These are phyloP conservation scores for Phrynosoma blainvillii DNA, from an alignment of 2,113 vertebrate species.

Conservation along the genomic window DNA sequence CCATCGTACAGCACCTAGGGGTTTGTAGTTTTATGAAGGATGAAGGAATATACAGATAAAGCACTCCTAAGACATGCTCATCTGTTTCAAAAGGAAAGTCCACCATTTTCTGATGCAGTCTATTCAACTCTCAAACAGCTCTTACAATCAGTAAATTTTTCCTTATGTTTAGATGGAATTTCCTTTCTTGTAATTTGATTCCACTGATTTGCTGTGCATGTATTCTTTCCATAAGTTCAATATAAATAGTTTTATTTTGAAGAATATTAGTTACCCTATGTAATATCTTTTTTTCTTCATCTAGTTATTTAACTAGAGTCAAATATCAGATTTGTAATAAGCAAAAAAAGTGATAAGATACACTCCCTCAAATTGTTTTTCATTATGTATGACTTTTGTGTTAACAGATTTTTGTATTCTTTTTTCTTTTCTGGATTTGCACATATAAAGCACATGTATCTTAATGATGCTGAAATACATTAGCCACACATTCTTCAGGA, in stretches of 20 bases:
- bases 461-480: not conserved
- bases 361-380: fast-evolving
- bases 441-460: not conserved
- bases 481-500: not conserved
- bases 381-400: fast-evolving
- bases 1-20: too few species aligned
- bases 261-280: not conserved
- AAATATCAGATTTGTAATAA: not conserved
- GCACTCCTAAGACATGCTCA: too few species aligned
- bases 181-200: too few species aligned
- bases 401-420: fast-evolving
- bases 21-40: too few species aligned
- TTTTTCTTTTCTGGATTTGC: not conserved
- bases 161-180: too few species aligned
- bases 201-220: not conserved
- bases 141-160: too few species aligned
- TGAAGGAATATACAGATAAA: too few species aligned
- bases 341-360: not conserved
- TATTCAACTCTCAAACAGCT: too few species aligned
- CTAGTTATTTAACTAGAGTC: not conserved
- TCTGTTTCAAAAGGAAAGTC: too few species aligned
- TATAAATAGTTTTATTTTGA: not conserved
- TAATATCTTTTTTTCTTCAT: not conserved
- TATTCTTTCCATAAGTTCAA: not conserved
- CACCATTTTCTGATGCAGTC: too few species aligned